Evolutionary conservation across 2,797 vertebrate genomes (phyloP), one percentile per base, ranked within the genome.

Genomic region (Argentina silus): DNA sequence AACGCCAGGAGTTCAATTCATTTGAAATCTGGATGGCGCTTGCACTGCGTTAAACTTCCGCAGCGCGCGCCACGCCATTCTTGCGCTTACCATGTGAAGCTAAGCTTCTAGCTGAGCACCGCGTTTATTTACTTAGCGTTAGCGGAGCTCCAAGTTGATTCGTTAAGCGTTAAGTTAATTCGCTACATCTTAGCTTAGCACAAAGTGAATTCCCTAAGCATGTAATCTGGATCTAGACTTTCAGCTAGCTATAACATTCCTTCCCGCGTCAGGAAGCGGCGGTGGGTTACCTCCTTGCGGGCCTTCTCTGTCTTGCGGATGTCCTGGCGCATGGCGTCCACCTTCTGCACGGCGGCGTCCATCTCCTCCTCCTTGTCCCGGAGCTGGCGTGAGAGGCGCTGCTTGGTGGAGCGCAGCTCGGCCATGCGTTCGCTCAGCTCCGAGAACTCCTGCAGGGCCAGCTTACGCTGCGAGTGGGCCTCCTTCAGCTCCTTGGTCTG

Each of bases 401-500:
- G 96, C 78, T 98, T 98, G 66, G 96, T 95, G 0, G 97, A 95
- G 44, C 95, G 94, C 61, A 98, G 92, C 73, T 98, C 97, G 0
- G 94, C 93, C 96, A 95, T 93, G 79, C 94, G 93, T 85, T 99
- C 97, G 0, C 94, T 97, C 72, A 97, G 88, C 67, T 98, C 97
- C 0, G 96, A 96, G 84, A 95, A 95, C 90, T 99, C 97, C 87
- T 97, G 95, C 90, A 98, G 92, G 14, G 97, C 96, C 80, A 96
- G 75, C 83, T 96, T 97, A 45, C 97, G 93, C 83, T 98, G 97
- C 3, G 96, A 95, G 77, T 98, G 96, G 0, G 96, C 96, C 66
- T 99, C 97, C 82, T 95, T 96, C 85, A 98, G 78, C 85, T 99
- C 98, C 91, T 96, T 96, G 7, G 95, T 95, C 84, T 98, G 97